phyloP scores from a whole-genome alignment of 2,113 vertebrate genomes.

The Petroica traversi region DNA sequence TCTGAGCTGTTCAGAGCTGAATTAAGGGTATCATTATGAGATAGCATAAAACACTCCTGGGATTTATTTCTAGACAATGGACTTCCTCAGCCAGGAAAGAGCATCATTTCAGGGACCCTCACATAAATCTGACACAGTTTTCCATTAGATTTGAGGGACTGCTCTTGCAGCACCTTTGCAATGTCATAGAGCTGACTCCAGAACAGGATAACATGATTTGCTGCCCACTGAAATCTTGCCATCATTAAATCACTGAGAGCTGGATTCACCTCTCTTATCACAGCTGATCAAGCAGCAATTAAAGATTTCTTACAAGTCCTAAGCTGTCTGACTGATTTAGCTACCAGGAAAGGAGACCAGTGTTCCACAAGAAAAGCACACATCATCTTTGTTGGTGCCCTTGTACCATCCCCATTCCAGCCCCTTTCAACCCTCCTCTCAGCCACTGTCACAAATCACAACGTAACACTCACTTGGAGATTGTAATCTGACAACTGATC shows the following conservation, averaged over 20 bases:
- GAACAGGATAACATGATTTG: not conserved
- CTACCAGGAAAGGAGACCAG: not conserved
- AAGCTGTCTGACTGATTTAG: not conserved
- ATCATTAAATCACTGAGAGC: not conserved
- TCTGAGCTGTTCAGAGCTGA: not conserved
- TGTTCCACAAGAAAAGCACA: not conserved
- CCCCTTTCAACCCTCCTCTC: not conserved
- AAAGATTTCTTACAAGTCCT: not conserved
- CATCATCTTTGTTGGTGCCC: not conserved
- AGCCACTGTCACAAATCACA: not conserved
- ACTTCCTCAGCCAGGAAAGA: not conserved
- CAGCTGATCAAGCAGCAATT: not conserved
- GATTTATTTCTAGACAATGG: slow-evolving; percentile 11
- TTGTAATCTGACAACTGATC: not conserved
- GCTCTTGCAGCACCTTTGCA: not conserved
- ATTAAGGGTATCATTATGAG: not conserved
- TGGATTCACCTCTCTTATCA: not conserved
- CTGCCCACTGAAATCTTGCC: not conserved
- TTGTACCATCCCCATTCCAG: not conserved
- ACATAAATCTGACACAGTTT: slow-evolving; percentile 23
- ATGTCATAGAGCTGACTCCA: not conserved
- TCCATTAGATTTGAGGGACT: not conserved
- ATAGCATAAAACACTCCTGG: not conserved
- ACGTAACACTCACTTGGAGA: not conserved
- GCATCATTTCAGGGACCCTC: not conserved